Base-by-base conservation (phyloP, 2,113 vertebrate genomes). In the Eurypyga helias region DNA sequence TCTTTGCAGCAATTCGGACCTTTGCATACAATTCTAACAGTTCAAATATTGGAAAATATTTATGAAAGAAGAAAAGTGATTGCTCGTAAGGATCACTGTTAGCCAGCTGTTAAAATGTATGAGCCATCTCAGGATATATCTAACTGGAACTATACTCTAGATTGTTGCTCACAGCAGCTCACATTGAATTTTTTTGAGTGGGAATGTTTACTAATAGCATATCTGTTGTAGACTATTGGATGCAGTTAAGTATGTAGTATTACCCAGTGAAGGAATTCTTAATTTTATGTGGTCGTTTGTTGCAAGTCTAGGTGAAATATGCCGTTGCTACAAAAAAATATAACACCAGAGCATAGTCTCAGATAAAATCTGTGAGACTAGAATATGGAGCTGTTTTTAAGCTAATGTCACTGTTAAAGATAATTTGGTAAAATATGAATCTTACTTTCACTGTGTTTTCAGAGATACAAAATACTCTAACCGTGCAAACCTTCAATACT, bases 1-100 rank as follows among this genome's bases (percentile, higher is more conserved):
- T 88, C 82, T 95, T 96, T 93, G 92, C 85, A 88, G 64, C n/a
- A 83, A 9, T 83, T 70, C 51, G 43, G 60, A 23, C 38, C 77
- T 89, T 55, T 25, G 66, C 67, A 3, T 36, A 7, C 0, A 43
- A 10, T 62, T 86, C 7, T 21, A 28, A 48, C 31, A 31, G 11
- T 33, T 64, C 11, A 70, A 78, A 34, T 55, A 13, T 15, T 64
- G 12, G 34, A 79, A 78, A 55, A 45, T 31, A 29, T 17, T 29
- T 45, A 8, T 41, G 28, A 51, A 73, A 70, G 24, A 55, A 61
- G 28, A 26, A 24, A 83, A 48, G 4, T 43, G 10, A 6, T 69
- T 57, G 10, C 28, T 45, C 23, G 13, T 46, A 29, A 75, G 49
- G 26, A 49, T 81, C 4, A 4, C 11, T 61, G 10, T 75, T 78